Evolutionary conservation across 2,888 invertebrate genomes (phyloP), one percentile per base, ranked within the genome.

Genomic region (Stenoptilia bipunctidactyla): DNA sequence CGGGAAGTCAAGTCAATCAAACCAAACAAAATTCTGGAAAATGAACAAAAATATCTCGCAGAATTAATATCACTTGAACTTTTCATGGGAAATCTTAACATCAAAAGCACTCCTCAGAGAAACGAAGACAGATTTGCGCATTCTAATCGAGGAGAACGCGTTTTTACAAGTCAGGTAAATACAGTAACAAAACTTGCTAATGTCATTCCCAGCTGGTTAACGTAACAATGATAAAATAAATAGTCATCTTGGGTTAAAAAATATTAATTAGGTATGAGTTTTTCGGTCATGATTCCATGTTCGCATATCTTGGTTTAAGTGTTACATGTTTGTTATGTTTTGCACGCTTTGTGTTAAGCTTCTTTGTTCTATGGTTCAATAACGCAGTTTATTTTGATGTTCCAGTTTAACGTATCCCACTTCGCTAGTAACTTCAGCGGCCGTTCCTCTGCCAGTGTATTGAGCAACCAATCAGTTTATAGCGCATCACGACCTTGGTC

Each of bases 401-500:
- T 34, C 49, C 70, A 88, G 88, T 85, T 85, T 58, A 85, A 85
- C 58, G 68, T 86, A 57, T 77, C 85, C 54, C 85, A 85, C 73
- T 86, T 86, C 66, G 82, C 85, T 60, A 85, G 80, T 59, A 87
- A 86, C 71, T 73, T 86, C 56, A 88, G 87, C 71, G 86, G 86
- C 55, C 83, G 86, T 58, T 88, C 88, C 50, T 85, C 86, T 70
- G 66, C 74, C 47, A 88, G 88, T 62, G 70, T 84, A 48, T 79
- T 79, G 48, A 88, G 88, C 61, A 85, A 84, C 65, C 86, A 85
- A 67, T 87, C 88, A 20, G 85, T 82, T 44, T 86, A 82, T 65
- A 88, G 88, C 66, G 80, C 85, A 62, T 85, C 86, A 52, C 85
- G 87, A 61, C 88, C 89, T 62, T 90, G 88, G 88, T 89, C 89